Base-by-base conservation (phyloP, 2,888 invertebrate species). In the Ommatoiulus sabulosus region DNA sequence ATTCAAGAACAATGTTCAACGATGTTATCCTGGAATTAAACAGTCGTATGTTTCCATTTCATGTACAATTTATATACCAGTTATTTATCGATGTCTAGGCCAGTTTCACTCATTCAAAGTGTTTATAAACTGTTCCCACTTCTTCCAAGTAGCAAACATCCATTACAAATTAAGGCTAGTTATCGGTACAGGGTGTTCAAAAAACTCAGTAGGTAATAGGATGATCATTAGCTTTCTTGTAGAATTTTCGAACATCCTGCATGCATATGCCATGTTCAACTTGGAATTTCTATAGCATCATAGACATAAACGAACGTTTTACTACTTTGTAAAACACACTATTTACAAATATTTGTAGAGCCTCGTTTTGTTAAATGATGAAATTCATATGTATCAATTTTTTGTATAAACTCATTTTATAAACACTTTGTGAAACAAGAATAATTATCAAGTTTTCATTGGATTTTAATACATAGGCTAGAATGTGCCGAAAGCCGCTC, bases 21-120 rank as follows among this genome's bases (percentile, higher is more conserved):
- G 20, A 63, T 80, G 35, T 80, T 80, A 80, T 80, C 35, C 80
- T 7, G 20, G 63, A 7, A 12, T 48, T 48, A 48, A 48, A 52
- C 52, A 48, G 12, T 12, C 52, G 15, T 35, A 35, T 35, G 35
- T 35, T 0, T 35, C 35, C 35, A 35, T 35, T 35, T 35, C 2
- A 35, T 57, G n/a, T n/a, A 57, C n/a, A n/a, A 57, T 7, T n/a
- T 72, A 72, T 20, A 72, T 72, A 72, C 72, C 72, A 72, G 72
- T 72, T 72, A 80, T 80, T 15, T 35, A 35, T 12, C 35, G 3
- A 80, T 0, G 15, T 80, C 35, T 80, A 80, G 80, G 80, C 35
- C 80, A 80, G 80, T 80, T 80, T 80, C 80, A 80, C 80, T 80
- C 35, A 7, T 80, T 3, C 35, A 35, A 80, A 80, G 80, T 80